Evolutionary conservation across 2,888 invertebrate genomes (phyloP), one percentile per base, ranked within the genome.

Genomic region (Synanthedon vespiformis): DNA sequence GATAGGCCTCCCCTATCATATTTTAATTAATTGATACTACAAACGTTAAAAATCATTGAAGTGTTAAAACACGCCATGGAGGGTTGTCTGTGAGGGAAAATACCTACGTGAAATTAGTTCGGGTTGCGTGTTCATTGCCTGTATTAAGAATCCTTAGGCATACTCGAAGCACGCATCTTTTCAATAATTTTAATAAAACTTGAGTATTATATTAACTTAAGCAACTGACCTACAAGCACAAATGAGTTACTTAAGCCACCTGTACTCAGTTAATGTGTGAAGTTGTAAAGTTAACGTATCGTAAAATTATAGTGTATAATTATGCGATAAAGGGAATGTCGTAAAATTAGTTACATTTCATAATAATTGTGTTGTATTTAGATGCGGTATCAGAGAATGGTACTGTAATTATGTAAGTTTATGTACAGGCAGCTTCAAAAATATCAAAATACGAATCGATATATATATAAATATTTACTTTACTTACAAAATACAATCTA

Each of bases 361-460:
- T 81, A 80, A 81, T 81, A 80, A 77, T 68, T 70, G 64, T 77
- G 81, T 80, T 83, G 77, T 83, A 78, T 80, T 77, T 81, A 83
- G 86, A 84, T 84, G 72, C 74, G 65, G 65, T 85, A 86, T 87
- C 84, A 61, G 66, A 54, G 34, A 56, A 56, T 54, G 55, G 44
- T 44, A 10, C 13, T 44, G 44, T 44, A 44, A 44, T 52, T 40
- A 34, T 34, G 10, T 8, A 34, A 10, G 34, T 34, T 34, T 34
- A 34, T 34, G 34, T 34, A 34, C 8, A 34, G 10, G 10, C 34
- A 34, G 10, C 34, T 34, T 34, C 1, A 34, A 10, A 34, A 34
- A 10, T 34, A 34, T 34, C 8, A 10, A 34, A 34, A 10, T 34
- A 10, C 0, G 34, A 34, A 34, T 34, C 10, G 34, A 34, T 34